These are phyloP conservation scores for Tanypteryx hageni DNA, from an alignment of 2,888 invertebrate species.

Conservation along the genomic window DNA sequence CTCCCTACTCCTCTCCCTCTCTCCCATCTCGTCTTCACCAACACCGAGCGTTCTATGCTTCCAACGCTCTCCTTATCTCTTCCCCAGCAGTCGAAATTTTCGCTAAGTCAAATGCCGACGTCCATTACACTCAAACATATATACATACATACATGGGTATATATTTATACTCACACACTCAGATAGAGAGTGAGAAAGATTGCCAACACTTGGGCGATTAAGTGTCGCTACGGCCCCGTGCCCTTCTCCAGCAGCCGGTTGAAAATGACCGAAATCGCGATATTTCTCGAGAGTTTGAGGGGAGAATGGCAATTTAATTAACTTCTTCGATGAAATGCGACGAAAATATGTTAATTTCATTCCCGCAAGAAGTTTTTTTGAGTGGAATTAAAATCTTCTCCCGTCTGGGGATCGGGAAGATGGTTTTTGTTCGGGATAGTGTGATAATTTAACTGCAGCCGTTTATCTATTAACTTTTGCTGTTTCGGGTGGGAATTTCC, in stretches of 20 bases:
- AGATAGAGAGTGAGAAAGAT: background rate
- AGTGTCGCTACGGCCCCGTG: background rate
- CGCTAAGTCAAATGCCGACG: background rate
- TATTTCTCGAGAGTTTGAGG: background rate
- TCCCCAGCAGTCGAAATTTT: background rate
- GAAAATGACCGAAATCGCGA: background rate
- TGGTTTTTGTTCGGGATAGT: too few species aligned
- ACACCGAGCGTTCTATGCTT: background rate
- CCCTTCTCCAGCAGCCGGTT: background rate
- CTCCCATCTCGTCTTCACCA: background rate
- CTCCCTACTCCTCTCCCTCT: background rate
- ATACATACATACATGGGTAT: too few species aligned
- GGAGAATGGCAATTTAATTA: slow-evolving; percentile 4
- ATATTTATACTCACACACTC: too few species aligned
- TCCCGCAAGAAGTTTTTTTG: too few species aligned
- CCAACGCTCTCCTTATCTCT: too few species aligned
- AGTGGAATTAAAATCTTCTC: too few species aligned
- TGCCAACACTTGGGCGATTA: background rate
- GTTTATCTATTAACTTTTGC: too few species aligned
- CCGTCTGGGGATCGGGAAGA: too few species aligned
- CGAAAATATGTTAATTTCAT: background rate
- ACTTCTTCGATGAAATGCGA: background rate
- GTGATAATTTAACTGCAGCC: too few species aligned
- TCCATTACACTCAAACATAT: background rate
- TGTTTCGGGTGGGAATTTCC: too few species aligned